These are phyloP conservation scores for Octodon degus DNA, from an alignment of 2,113 vertebrate species.

Conservation along the genomic window DNA sequence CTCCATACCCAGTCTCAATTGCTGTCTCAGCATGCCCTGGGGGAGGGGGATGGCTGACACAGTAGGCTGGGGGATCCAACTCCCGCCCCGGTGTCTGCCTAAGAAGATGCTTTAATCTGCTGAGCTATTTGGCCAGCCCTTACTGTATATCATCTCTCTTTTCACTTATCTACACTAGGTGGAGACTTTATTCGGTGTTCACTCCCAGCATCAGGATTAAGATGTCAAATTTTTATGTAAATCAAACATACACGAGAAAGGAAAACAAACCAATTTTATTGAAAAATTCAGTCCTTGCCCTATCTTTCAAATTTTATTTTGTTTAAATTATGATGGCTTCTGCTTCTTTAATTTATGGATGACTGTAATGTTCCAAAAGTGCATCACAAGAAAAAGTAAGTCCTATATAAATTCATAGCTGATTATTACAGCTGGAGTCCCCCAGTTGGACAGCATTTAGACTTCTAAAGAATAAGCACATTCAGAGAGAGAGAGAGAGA, in stretches of 20 bases:
- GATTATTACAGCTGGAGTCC: neutral
- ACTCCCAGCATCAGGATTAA: conserved; percentile 42
- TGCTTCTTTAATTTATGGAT: neutral
- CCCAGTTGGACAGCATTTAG: neutral
- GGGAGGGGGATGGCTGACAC: too few relatives aligned
- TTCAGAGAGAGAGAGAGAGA: too few relatives aligned
- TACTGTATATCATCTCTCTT: conserved; percentile 15
- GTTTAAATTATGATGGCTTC: neutral
- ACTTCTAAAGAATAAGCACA: neutral
- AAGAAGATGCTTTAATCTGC: too few relatives aligned
- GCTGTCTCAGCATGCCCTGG: too few relatives aligned
- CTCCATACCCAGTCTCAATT: too few relatives aligned
- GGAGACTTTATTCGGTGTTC: conserved; percentile 40
- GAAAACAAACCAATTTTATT: conserved; percentile 41
- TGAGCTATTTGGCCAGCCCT: too few relatives aligned
- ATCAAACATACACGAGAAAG: conserved; percentile 46
- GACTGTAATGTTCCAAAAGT: neutral
- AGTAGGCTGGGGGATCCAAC: too few relatives aligned
- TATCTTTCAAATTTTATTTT: neutral
- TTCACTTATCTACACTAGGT: conserved; percentile 14
- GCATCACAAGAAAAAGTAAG: neutral
- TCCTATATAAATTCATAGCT: neutral
- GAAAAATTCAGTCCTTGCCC: neutral
- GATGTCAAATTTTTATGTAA: conserved; percentile 67
- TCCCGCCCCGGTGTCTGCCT: too few relatives aligned